phyloP scores from a whole-genome alignment of 2,888 invertebrate species.

The Apodemia hepburni region DNA sequence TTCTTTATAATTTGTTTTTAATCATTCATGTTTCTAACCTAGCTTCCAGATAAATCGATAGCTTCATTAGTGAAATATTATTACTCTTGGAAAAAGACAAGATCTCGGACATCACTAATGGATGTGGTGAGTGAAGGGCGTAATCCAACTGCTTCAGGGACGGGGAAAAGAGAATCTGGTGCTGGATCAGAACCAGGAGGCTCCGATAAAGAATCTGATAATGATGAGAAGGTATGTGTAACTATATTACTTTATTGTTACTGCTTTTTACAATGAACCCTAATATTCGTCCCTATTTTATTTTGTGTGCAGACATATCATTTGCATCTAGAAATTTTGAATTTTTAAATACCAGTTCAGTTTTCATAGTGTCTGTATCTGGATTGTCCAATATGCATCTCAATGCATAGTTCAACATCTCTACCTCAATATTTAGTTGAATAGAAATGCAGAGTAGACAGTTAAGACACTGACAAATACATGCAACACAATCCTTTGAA shows the following conservation, averaged over 20 bases:
- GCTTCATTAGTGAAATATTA: constrained; percentile 98
- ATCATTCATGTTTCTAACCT: constrained; percentile 22
- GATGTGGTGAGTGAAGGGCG: constrained; percentile 90
- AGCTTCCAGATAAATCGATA: constrained; percentile 98
- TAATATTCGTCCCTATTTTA: constrained; percentile 28
- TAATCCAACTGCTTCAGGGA: constrained; percentile 84
- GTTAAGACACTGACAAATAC: constrained; percentile 18
- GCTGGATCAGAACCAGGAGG: constrained; percentile 90
- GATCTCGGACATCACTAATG: constrained; percentile 95
- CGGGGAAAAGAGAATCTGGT: constrained; percentile 85
- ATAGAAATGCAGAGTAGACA: constrained; percentile 69
- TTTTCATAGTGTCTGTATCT: constrained; percentile 51
- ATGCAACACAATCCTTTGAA: constrained; percentile 21
- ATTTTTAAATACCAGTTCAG: constrained; percentile 19
- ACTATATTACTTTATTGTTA: constrained; percentile 22
- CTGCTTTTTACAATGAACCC: constrained; percentile 25
- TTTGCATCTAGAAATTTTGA: constrained; percentile 40
- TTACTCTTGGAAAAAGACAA: constrained; percentile 98
- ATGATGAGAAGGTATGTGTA: constrained; percentile 91
- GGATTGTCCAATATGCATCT: constrained; percentile 66
- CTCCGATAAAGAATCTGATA: constrained; percentile 92
- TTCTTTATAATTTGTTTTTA: background rate
- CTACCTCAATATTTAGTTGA: constrained; percentile 39
- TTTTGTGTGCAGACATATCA: constrained; percentile 33
- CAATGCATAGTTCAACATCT: constrained; percentile 1